Base-by-base conservation (phyloP, 1,140 invertebrate species). In the Apis mellifera region DNA sequence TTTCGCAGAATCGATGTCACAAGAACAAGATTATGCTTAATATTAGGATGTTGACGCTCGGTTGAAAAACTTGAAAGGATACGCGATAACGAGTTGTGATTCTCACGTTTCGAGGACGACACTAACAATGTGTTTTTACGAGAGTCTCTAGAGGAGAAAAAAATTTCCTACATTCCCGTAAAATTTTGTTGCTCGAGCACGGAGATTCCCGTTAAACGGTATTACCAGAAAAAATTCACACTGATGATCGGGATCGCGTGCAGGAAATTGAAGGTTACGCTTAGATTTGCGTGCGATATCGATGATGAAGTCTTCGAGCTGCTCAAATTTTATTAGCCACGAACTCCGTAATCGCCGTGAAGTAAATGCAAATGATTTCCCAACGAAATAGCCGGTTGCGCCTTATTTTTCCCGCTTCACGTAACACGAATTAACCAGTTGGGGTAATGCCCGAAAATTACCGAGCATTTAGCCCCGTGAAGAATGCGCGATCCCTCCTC, bases 241-340 rank as follows among this genome's bases (percentile, higher is more conserved):
- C 48, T 62, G 55, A 55, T 55, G 64, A 83, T 89, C 70, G 78
- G 74, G 78, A 83, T 90, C 87, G 89, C 89, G 89, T 90, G 89
- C 85, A 83, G 87, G 8, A 90, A 89, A 90, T 89, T 90, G 83
- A 81, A 42, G 87, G 89, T 72, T 88, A 26, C 78, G 59, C 57
- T 52, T 80, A 78, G 76, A 87, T 87, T 86, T 74, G 85, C 75
- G 75, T 78, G 81, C 82, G 77, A 86, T 59, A 82, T 83, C 26
- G 64, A 76, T 77, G 74, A 85, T 87, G 87, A 87, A 83, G 78
- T 75, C 77, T 85, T 69, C 76, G 68, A 86, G 81, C 81, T 84
- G 77, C 77, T 76, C 70, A 84, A 74, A 86, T 87, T 87, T 86
- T 77, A 86, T 86, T 86, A 86, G 64, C 85, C 55, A 55, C 72